A percentile compares a stretch with the other conserved stretches of the same genome.
Evolutionary conservation across 2,888 invertebrate genomes (phyloP).

Genomic region (Nezara viridula): DNA sequence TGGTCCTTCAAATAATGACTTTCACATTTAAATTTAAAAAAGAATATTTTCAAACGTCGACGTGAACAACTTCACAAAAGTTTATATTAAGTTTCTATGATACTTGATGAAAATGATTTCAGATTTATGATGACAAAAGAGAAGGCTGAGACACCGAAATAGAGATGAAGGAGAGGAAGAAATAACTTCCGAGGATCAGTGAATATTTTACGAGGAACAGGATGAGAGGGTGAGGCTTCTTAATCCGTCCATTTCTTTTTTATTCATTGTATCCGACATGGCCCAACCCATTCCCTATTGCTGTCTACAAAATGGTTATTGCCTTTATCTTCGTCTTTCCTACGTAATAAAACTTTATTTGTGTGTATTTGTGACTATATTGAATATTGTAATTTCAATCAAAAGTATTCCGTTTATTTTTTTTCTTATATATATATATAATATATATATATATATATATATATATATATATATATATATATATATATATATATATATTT

Average conservation of each 20-base stretch:
- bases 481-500: too few species aligned
- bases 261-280: neutral
- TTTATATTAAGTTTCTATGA: neutral
- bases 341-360: neutral
- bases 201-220: neutral
- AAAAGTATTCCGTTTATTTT: neutral
- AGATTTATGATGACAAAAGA: neutral
- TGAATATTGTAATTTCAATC: too few species aligned
- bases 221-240: neutral
- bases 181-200: neutral
- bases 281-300: neutral
- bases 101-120: neutral
- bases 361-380: too few species aligned
- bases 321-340: neutral
- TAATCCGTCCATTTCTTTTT: slow-evolving; percentile 4
- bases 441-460: too few species aligned
- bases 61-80: neutral
- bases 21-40: neutral
- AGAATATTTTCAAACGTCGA: neutral
- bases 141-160: neutral
- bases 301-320: neutral
- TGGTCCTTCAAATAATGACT: neutral
- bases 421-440: too few species aligned
- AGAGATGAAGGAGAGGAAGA: neutral
- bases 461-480: too few species aligned